Percentiles rank a stretch among this genome's conserved stretches.
Conservation (phyloP, 2,113 vertebrate genomes). For the Poeciliopsis occidentalis region DNA sequence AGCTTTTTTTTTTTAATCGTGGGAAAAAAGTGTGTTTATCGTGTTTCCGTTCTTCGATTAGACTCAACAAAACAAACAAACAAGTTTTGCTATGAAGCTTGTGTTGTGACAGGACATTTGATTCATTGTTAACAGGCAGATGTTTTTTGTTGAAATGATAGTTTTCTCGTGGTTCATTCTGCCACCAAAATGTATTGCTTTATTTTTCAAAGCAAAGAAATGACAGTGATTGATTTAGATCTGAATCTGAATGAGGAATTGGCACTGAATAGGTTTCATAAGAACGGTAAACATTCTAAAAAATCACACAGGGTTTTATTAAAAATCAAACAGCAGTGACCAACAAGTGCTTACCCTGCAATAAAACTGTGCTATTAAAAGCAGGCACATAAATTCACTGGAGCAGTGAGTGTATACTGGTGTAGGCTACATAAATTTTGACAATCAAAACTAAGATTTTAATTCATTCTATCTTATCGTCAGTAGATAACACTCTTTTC, state of each 20-base stretch:
- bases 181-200: background rate
- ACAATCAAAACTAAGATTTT: too few relatives aligned
- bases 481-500: too few relatives aligned
- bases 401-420: too few relatives aligned
- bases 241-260: background rate
- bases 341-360: background rate
- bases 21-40: slow-evolving; percentile 39
- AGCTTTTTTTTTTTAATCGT: slow-evolving; percentile 48
- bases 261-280: background rate
- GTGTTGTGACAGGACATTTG: background rate
- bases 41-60: slow-evolving; percentile 13
- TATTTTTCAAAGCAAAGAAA: background rate
- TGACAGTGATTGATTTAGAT: background rate
- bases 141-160: too few relatives aligned
- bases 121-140: background rate
- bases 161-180: background rate
- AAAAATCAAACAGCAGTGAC: background rate
- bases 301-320: background rate
- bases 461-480: too few relatives aligned
- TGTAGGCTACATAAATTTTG: too few relatives aligned
- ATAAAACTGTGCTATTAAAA: too few relatives aligned
- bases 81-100: background rate
- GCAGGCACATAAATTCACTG: too few relatives aligned
- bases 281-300: background rate
- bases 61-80: background rate